Conservation (phyloP, 2,888 invertebrate genomes). For the Amphipoea oculea region DNA sequence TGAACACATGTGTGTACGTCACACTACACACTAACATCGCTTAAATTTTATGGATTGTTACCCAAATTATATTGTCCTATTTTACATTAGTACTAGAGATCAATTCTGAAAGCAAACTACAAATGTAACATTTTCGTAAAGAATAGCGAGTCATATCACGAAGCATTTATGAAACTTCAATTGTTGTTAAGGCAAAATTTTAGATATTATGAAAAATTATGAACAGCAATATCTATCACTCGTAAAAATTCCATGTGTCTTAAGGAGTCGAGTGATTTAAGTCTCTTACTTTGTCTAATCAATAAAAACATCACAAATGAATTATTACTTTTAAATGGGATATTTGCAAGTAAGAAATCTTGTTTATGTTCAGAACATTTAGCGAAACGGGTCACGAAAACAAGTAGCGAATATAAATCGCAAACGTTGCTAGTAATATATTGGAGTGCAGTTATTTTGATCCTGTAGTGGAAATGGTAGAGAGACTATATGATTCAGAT, state of each 20-base stretch:
- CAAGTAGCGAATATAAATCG: slow-evolving; percentile 36
- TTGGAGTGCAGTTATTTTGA: slow-evolving; percentile 38
- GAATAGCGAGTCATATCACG: background rate
- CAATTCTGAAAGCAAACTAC: background rate
- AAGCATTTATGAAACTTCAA: background rate
- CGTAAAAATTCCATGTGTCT: slow-evolving; percentile 3
- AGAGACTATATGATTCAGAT: slow-evolving; percentile 29
- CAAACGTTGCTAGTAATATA: slow-evolving; percentile 25
- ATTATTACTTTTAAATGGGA: slow-evolving; percentile 55
- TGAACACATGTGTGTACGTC: background rate
- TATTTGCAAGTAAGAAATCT: slow-evolving; percentile 53
- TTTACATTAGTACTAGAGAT: slow-evolving; percentile 3
- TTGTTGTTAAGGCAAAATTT: background rate
- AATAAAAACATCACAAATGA: slow-evolving; percentile 52
- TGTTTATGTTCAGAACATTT: slow-evolving; percentile 46
- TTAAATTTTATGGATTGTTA: slow-evolving; percentile 26
- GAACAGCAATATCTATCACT: slow-evolving; percentile 20
- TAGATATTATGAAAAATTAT: background rate
- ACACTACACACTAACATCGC: background rate
- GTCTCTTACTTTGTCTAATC: slow-evolving; percentile 12
- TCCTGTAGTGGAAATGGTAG: slow-evolving; percentile 17
- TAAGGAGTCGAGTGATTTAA: slow-evolving; percentile 18
- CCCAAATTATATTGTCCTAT: slow-evolving; percentile 20
- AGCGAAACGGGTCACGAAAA: slow-evolving; percentile 61
- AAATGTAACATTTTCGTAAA: background rate